Evolutionary conservation across 2,113 vertebrate genomes (phyloP).

Genomic region (Pteropus alecto): DNA sequence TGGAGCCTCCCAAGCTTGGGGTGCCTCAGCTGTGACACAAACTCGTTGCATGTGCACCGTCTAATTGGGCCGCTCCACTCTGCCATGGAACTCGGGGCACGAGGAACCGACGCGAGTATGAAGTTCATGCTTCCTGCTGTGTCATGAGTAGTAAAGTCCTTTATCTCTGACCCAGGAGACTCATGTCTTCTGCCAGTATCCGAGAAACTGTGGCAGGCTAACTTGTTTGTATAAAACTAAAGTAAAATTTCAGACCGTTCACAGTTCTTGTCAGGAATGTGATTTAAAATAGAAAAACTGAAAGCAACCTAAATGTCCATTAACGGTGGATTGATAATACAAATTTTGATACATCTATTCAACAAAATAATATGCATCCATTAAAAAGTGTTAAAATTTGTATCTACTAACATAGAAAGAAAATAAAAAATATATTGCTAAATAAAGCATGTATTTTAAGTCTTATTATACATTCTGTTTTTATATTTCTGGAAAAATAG

Average conservation of each 20-base stretch:
- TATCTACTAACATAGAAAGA: background rate
- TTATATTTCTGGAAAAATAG: background rate
- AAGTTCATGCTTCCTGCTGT: background rate
- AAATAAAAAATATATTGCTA: background rate
- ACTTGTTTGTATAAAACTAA: background rate
- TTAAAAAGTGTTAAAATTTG: background rate
- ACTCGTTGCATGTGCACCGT: fast-evolving
- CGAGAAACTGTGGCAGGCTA: background rate
- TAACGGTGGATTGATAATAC: background rate
- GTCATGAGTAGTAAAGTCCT: background rate
- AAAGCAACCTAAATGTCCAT: background rate
- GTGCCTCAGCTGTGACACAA: background rate
- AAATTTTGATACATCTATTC: background rate
- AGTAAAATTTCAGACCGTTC: background rate
- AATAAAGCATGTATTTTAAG: background rate
- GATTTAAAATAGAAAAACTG: background rate
- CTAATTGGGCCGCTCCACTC: no score
- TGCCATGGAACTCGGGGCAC: fast-evolving
- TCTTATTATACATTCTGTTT: background rate
- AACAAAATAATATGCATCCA: background rate
- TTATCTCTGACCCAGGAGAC: background rate
- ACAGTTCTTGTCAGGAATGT: background rate
- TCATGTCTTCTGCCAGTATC: background rate
- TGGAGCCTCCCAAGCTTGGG: background rate
- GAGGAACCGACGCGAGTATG: background rate